Evolutionary conservation across 2,888 invertebrate species (phyloP).

Genomic region (Acrobasis repandana): DNA sequence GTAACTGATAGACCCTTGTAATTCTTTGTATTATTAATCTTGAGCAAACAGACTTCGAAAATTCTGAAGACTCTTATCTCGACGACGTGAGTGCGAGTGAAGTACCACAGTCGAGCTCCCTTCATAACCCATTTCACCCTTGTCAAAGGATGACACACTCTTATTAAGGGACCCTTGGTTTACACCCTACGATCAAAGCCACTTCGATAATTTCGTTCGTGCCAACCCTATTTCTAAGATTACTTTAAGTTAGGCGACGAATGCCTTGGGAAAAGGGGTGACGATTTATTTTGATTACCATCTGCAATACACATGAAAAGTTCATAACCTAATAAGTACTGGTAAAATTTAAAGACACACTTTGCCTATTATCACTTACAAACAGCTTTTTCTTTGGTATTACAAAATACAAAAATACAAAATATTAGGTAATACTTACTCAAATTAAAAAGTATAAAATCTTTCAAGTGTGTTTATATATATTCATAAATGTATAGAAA

Average conservation of each 20-base stretch:
- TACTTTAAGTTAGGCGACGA: slow-evolving; percentile 25
- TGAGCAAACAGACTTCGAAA: slow-evolving; percentile 22
- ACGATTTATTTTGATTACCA: not conserved
- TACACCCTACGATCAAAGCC: slow-evolving; percentile 36
- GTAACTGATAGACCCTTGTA: slow-evolving; percentile 1
- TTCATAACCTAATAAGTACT: not conserved
- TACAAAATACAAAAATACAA: too few relatives aligned
- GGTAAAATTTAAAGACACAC: too few relatives aligned
- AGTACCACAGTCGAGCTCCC: slow-evolving; percentile 34
- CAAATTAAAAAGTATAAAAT: too few relatives aligned
- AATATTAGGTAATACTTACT: too few relatives aligned
- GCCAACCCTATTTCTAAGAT: slow-evolving; percentile 26
- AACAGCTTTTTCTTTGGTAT: too few relatives aligned
- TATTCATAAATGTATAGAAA: too few relatives aligned
- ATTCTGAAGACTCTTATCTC: slow-evolving; percentile 33
- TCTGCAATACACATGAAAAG: too few relatives aligned
- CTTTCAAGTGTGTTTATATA: too few relatives aligned
- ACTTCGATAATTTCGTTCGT: slow-evolving; percentile 34
- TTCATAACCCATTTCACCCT: slow-evolving; percentile 40
- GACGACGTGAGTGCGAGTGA: slow-evolving; percentile 37
- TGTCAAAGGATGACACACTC: slow-evolving; percentile 38
- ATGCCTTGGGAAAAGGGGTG: slow-evolving; percentile 15
- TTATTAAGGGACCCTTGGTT: slow-evolving; percentile 33
- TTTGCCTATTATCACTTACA: too few relatives aligned
- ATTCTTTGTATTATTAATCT: slow-evolving; percentile 20